Conservation (phyloP, 2,797 vertebrate genomes). For the Discoglossus pictus region DNA sequence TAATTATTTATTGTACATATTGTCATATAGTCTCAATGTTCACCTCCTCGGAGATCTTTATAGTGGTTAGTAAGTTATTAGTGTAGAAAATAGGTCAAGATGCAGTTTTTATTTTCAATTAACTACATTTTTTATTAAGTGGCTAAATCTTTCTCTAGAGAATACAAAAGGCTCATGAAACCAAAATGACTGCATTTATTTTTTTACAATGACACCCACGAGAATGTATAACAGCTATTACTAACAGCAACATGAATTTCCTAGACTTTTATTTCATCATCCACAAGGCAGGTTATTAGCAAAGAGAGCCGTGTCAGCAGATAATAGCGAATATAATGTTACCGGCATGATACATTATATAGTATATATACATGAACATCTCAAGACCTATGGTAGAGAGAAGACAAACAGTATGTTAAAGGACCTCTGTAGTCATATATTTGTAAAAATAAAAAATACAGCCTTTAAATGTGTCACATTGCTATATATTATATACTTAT, state of each 20-base stretch:
- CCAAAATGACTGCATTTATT: slow-evolving; percentile 1
- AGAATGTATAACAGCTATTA: neutral
- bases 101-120: slow-evolving; percentile 25
- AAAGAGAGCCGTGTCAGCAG: neutral
- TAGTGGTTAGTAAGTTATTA: neutral
- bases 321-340: neutral
- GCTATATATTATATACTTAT: too few relatives aligned
- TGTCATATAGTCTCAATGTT: too few relatives aligned
- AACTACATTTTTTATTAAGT: slow-evolving; percentile 17
- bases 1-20: too few relatives aligned
- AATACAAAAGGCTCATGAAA: slow-evolving; percentile 8
- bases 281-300: neutral
- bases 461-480: too few relatives aligned
- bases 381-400: too few relatives aligned
- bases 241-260: neutral
- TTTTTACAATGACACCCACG: slow-evolving; percentile 12
- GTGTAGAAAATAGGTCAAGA: slow-evolving; percentile 30
- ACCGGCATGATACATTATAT: too few relatives aligned
- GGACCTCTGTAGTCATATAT: too few relatives aligned
- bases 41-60: too few relatives aligned
- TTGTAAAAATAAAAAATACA: too few relatives aligned
- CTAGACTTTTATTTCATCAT: slow-evolving; percentile 8
- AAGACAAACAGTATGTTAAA: too few relatives aligned
- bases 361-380: too few relatives aligned
- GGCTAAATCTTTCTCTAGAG: slow-evolving; percentile 13